Conservation (phyloP, 2,113 vertebrate genomes). For the Crocuta crocuta region DNA sequence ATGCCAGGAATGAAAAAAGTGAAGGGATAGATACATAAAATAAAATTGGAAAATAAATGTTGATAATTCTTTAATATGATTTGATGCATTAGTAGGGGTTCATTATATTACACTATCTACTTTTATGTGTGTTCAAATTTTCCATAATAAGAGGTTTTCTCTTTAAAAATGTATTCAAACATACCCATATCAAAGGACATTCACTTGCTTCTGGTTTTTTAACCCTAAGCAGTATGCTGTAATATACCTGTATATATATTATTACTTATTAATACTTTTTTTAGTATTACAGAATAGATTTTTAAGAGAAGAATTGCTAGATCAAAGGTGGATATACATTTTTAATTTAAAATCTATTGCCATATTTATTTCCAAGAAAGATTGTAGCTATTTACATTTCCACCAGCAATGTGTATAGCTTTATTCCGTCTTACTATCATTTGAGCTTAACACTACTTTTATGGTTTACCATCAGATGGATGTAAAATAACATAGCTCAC, state of each 20-base stretch:
- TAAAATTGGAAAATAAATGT: neutral
- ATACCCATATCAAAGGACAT: neutral
- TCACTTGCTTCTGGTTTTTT: neutral
- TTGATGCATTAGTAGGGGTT: neutral
- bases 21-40: neutral
- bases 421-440: neutral
- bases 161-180: neutral
- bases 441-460: neutral
- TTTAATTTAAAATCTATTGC: neutral
- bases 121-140: neutral
- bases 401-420: neutral
- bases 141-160: neutral
- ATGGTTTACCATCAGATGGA: neutral
- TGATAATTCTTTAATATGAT: neutral
- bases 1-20: neutral
- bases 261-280: neutral
- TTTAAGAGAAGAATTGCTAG: neutral
- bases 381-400: neutral
- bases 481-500: neutral
- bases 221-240: neutral
- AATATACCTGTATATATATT: neutral
- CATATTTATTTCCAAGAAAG: neutral
- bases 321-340: neutral
- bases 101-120: neutral
- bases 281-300: neutral